Percentiles rank a stretch among this genome's conserved stretches.
These are phyloP conservation scores for Echeneis naucrates DNA, from an alignment of 2,797 vertebrate species.

Conservation along the genomic window DNA sequence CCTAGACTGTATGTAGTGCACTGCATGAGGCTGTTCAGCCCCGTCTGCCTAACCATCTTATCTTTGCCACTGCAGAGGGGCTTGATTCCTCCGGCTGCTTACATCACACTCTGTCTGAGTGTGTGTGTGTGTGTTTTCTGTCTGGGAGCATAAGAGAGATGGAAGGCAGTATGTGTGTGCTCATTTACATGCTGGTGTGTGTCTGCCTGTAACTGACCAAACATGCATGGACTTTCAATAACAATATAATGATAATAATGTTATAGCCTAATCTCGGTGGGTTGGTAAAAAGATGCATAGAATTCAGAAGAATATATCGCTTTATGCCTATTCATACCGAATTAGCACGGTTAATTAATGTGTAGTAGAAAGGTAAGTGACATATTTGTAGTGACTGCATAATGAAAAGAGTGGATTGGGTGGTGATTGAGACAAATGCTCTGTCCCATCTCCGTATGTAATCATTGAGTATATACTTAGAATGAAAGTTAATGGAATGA, in stretches of 20 bases:
- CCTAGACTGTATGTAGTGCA: slow-evolving; percentile 55
- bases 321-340: not conserved
- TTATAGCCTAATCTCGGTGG: slow-evolving; percentile 5
- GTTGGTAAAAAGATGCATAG: not conserved
- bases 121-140: slow-evolving; percentile 10
- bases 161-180: not conserved
- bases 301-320: not conserved
- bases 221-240: not conserved
- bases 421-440: too few species aligned
- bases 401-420: not conserved
- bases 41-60: slow-evolving; percentile 65
- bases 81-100: slow-evolving; percentile 63
- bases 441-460: not conserved
- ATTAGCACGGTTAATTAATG: not conserved
- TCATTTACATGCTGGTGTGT: not conserved
- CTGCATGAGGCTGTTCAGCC: slow-evolving; percentile 50
- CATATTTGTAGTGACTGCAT: too few species aligned
- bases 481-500: not conserved
- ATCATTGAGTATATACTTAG: not conserved
- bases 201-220: not conserved
- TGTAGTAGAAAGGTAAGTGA: not conserved
- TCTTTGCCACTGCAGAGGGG: slow-evolving; percentile 70
- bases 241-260: slow-evolving; percentile 1
- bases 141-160: not conserved
- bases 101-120: slow-evolving; percentile 45